phyloP scores from a whole-genome alignment of 2,113 vertebrate genomes.

The Notiomystis cincta region DNA sequence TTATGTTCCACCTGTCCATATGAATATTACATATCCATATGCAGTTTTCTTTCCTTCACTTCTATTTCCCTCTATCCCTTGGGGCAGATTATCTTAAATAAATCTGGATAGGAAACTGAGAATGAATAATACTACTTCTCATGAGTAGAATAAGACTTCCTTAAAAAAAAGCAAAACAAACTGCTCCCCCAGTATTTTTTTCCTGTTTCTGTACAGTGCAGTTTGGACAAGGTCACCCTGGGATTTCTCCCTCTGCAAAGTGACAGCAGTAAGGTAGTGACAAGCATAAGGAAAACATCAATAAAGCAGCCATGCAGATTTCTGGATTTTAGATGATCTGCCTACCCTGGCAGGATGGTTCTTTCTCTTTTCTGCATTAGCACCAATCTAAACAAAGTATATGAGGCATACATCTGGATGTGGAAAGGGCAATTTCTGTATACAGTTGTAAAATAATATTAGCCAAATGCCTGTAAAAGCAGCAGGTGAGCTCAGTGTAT shows the following conservation, averaged over 20 bases:
- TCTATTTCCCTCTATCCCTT: neutral
- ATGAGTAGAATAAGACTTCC: neutral
- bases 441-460: neutral
- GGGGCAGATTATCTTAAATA: neutral
- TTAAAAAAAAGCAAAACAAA: neutral
- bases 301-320: neutral
- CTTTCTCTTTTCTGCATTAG: neutral
- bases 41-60: neutral
- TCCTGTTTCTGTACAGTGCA: neutral
- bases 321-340: neutral
- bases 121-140: neutral
- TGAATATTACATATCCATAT: neutral
- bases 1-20: neutral
- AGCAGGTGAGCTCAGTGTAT: neutral
- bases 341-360: neutral
- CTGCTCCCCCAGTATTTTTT: accelerated
- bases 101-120: neutral
- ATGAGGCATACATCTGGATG: neutral
- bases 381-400: neutral
- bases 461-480: neutral
- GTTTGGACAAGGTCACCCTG: neutral
- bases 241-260: neutral
- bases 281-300: neutral
- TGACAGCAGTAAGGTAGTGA: neutral
- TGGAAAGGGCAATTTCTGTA: neutral